Conservation (phyloP, 2,113 vertebrate genomes). For the Rhodinocichla rosea region DNA sequence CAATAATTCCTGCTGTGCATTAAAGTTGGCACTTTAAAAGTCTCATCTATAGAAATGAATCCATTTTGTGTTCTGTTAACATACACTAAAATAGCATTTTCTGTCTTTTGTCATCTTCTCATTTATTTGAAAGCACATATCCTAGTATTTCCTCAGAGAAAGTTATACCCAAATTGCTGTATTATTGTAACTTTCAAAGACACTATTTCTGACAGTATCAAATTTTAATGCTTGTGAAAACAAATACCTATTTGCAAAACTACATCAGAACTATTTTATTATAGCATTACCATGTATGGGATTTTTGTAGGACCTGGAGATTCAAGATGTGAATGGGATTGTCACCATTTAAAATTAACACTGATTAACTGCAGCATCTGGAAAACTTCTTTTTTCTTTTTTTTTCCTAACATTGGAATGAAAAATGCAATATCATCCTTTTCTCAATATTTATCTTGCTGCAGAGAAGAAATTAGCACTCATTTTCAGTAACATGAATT, state of each 20-base stretch:
- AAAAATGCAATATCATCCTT: background rate
- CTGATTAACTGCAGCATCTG: background rate
- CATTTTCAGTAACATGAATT: background rate
- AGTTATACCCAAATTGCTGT: background rate
- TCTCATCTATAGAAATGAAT: background rate
- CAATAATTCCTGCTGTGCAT: background rate
- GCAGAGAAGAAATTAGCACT: background rate
- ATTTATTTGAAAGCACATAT: background rate
- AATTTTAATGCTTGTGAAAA: background rate
- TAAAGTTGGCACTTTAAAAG: background rate
- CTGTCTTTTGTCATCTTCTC: background rate
- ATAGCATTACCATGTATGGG: background rate
- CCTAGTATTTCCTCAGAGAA: background rate
- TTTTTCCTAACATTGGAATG: background rate
- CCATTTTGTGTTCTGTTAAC: background rate
- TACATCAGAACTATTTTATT: background rate
- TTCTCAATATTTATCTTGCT: background rate
- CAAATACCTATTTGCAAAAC: background rate
- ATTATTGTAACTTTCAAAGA: background rate
- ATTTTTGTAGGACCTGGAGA: background rate
- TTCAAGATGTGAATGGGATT: background rate
- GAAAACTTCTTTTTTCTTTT: background rate
- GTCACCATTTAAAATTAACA: background rate
- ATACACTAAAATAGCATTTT: background rate
- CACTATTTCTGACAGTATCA: background rate